Base-by-base conservation (phyloP, 2,888 invertebrate genomes). In the Coleophora flavipennella region DNA sequence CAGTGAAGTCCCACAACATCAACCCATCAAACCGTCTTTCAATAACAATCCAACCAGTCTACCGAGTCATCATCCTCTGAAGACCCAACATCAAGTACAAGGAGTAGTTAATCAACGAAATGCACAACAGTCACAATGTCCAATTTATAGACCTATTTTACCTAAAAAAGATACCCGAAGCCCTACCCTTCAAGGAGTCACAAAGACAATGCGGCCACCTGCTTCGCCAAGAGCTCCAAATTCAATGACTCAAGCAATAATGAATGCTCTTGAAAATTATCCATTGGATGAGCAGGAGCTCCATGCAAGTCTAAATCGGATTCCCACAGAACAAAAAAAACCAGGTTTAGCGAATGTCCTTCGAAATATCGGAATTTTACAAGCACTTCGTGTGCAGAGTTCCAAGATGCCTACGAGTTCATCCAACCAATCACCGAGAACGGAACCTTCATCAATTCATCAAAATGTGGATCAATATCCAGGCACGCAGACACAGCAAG, bases 1-100 rank as follows among this genome's bases (percentile, higher is more conserved):
- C 31, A 31, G 31, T 31, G 31, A n/a, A 31, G n/a, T 11, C n/a
- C 31, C 31, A 31, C 31, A 31, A n/a, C n/a, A 31, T 31, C 31
- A 31, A 31, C 31, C 31, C n/a, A n/a, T 27, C 27, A 27, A 9
- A 27, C 27, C 27, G 9, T 8, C 27, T 27, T 27, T 27, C 27
- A 27, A 27, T 27, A 27, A 27, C 27, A 27, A 27, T 27, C 27
- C 27, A 27, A 8, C 9, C 9, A 27, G 9, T 9, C 8, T 31
- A 31, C n/a, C 31, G n/a, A 31, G n/a, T 31, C 31, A 31, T 11
- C 31, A 31, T 9, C 8, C 31, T 31, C 31, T n/a, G 31, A n/a
- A 31, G 31, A 31, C n/a, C 31, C 9, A 11, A 31, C 7, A 31
- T 27, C n/a, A n/a, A n/a, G n/a, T n/a, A n/a, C n/a, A n/a, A n/a